Evolutionary conservation across 2,113 vertebrate genomes (phyloP).

Genomic region (Cheirogaleus medius): DNA sequence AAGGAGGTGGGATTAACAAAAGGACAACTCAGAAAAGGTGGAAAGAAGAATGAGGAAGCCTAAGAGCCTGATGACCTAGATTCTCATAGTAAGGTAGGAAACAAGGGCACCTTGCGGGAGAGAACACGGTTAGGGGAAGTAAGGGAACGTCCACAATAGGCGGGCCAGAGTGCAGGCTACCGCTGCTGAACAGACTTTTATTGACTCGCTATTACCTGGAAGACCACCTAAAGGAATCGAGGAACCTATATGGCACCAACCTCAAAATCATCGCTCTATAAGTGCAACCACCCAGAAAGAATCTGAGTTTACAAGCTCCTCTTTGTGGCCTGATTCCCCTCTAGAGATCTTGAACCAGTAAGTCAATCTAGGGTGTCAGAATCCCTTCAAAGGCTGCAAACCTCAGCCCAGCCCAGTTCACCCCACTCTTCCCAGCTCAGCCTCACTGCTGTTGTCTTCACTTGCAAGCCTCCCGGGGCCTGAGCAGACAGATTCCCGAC

Average conservation of each 20-base stretch:
- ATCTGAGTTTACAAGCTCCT: neutral
- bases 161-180: neutral
- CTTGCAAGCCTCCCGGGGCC: neutral
- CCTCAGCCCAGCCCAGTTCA: neutral
- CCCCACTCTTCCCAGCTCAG: neutral
- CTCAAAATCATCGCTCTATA: neutral
- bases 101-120: neutral
- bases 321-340: neutral
- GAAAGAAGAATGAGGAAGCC: neutral
- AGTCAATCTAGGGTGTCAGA: no score
- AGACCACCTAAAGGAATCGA: neutral
- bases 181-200: neutral
- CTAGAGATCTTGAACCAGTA: neutral
- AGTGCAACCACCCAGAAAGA: neutral
- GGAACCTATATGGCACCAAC: neutral
- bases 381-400: neutral
- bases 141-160: fast-evolving
- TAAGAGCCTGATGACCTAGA: neutral
- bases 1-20: neutral
- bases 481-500: neutral
- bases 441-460: neutral
- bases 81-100: neutral
- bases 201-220: fast-evolving
- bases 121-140: neutral
- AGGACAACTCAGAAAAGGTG: neutral